phyloP scores from a whole-genome alignment of 2,888 invertebrate species.

The Chromoteleia sp. region DNA sequence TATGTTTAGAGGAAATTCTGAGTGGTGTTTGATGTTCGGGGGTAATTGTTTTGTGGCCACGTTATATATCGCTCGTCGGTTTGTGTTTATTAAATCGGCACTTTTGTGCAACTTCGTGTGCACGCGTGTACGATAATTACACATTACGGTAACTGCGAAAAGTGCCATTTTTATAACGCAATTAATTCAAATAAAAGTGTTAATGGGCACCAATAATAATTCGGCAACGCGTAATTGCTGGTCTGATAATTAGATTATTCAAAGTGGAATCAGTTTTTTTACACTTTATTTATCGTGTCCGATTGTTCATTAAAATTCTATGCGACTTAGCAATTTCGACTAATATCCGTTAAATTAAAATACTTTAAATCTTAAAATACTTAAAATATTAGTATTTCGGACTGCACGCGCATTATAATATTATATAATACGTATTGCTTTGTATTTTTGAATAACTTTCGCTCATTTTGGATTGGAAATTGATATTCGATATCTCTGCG shows the following conservation, averaged over 20 bases:
- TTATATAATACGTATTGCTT: constrained; percentile 13
- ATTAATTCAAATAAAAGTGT: no score
- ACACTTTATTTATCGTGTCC: no score
- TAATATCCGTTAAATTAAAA: not conserved
- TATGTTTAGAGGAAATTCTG: constrained; percentile 43
- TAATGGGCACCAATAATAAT: no score
- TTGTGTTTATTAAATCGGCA: constrained; percentile 16
- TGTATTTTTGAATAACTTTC: constrained; percentile 24
- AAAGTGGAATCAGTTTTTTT: no score
- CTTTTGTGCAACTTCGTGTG: not conserved
- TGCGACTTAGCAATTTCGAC: not conserved
- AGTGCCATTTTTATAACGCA: no score
- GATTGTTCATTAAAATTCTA: no score
- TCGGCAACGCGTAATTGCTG: no score
- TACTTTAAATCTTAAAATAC: no score
- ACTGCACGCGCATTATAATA: not conserved
- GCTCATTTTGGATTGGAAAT: constrained; percentile 35
- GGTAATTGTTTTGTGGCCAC: constrained; percentile 42
- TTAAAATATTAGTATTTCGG: not conserved
- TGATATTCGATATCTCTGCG: constrained; percentile 28
- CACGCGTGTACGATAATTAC: no score
- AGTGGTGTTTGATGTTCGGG: constrained; percentile 28
- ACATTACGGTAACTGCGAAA: no score
- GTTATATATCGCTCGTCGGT: constrained; percentile 24
- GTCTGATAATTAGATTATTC: no score